phyloP scores from a whole-genome alignment of 37 sponge, comb jelly and placozoan genomes.

The Haliclona indistincta region DNA sequence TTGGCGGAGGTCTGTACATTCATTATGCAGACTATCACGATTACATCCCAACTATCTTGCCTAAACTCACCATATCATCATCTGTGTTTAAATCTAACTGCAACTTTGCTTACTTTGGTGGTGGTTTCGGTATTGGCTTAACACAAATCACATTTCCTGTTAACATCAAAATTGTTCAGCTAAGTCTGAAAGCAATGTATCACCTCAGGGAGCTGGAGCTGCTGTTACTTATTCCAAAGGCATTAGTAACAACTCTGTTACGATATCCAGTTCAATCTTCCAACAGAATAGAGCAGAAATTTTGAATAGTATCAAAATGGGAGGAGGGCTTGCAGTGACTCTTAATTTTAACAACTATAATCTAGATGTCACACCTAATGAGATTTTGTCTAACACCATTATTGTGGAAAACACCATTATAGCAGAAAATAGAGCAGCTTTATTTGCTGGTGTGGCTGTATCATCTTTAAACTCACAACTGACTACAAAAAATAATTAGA shows the following conservation, averaged over 20 bases:
- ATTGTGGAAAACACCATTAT: not conserved
- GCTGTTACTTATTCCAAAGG: not conserved
- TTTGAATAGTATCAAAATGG: no score
- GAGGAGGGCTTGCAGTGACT: no score
- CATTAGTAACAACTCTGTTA: no score
- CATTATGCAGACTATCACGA: slow-evolving; percentile 27
- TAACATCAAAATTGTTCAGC: not conserved
- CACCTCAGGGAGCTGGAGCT: slow-evolving; percentile 9
- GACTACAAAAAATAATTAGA: not conserved
- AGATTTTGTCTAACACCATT: not conserved
- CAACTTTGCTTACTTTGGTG: no score
- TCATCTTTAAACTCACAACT: not conserved
- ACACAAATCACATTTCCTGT: slow-evolving; percentile 21
- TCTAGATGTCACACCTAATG: not conserved
- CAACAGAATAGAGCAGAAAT: no score
- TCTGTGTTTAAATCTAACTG: no score
- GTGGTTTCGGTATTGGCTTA: slow-evolving; percentile 42
- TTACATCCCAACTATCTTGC: not conserved
- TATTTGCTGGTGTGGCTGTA: not conserved
- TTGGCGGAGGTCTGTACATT: slow-evolving; percentile 40
- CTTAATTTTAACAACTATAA: no score
- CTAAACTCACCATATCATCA: not conserved
- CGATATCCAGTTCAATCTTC: no score
- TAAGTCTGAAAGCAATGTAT: slow-evolving; percentile 3
- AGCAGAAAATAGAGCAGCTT: not conserved